Conservation (phyloP, 2,113 vertebrate species). For the Macaca mulatta region DNA sequence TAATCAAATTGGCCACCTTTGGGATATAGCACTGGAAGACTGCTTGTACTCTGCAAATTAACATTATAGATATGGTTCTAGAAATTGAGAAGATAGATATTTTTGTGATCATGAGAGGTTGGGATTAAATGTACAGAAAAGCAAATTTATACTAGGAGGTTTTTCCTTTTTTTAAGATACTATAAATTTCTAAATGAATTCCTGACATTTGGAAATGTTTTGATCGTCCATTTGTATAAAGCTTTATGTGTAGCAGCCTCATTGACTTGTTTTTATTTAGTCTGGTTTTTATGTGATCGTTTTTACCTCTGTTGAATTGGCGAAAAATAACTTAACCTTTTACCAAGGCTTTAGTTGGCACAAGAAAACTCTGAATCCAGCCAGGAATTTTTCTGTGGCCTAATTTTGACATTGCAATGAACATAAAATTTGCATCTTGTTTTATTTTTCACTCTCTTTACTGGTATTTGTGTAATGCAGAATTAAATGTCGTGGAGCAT, state of each 20-base stretch:
- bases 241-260: constrained; percentile 31
- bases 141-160: neutral
- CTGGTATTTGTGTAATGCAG: constrained; percentile 62
- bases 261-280: constrained; percentile 67
- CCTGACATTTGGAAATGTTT: constrained; percentile 72
- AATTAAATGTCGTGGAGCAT: constrained; percentile 68
- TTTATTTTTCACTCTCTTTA: constrained; percentile 59
- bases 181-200: constrained; percentile 57
- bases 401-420: constrained; percentile 61
- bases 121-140: constrained; percentile 38
- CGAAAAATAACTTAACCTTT: constrained; percentile 74
- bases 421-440: constrained; percentile 73
- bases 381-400: constrained; percentile 63
- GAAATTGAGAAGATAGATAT: constrained; percentile 49
- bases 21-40: constrained; percentile 32
- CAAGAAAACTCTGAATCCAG: constrained; percentile 53
- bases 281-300: constrained; percentile 58
- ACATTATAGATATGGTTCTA: neutral
- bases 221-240: constrained; percentile 61
- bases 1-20: constrained; percentile 26
- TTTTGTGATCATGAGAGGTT: constrained; percentile 51
- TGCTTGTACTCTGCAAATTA: constrained; percentile 61
- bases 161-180: neutral
- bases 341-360: constrained; percentile 19
- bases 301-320: constrained; percentile 61